Evolutionary conservation across 2,113 vertebrate genomes (phyloP).

Genomic region (Gambusia holbrooki): DNA sequence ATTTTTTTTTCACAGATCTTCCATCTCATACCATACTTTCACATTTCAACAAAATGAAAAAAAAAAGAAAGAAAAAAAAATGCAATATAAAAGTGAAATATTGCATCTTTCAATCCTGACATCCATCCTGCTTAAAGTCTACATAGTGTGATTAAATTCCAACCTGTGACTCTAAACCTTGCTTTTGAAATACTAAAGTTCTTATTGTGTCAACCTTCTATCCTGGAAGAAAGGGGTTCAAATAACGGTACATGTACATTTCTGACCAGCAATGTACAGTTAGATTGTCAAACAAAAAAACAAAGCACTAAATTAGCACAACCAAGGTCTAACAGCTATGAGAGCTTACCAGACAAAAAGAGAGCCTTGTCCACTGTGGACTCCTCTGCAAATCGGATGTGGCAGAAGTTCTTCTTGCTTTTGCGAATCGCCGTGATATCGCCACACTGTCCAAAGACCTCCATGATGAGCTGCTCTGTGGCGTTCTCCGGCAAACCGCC

Average conservation of each 20-base stretch:
- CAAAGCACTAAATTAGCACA: not conserved
- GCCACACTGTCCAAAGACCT: constrained; percentile 95
- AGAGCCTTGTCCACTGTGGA: constrained; percentile 94
- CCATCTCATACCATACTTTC: too few relatives aligned
- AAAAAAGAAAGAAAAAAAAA: too few relatives aligned
- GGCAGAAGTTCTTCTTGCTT: constrained; percentile 97
- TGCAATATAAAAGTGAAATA: too few relatives aligned
- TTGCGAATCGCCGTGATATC: constrained; percentile 94
- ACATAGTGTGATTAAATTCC: too few relatives aligned
- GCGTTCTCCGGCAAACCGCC: constrained; percentile 93
- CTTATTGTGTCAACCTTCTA: not conserved
- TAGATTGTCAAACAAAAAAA: too few relatives aligned
- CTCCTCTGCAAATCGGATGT: constrained; percentile 94
- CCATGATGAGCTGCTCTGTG: constrained; percentile 91
- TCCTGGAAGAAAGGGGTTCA: not conserved
- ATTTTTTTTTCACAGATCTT: too few relatives aligned
- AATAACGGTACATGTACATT: too few relatives aligned
- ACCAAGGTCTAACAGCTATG: not conserved
- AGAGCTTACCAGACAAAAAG: constrained; percentile 88
- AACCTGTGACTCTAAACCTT: not conserved
- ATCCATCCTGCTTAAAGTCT: too few relatives aligned
- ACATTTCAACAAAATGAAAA: too few relatives aligned
- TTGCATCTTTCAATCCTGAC: too few relatives aligned
- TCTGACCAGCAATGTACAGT: too few relatives aligned
- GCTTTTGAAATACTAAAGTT: not conserved